Conservation (phyloP, 1,140 invertebrate genomes). For the Lerema accius region DNA sequence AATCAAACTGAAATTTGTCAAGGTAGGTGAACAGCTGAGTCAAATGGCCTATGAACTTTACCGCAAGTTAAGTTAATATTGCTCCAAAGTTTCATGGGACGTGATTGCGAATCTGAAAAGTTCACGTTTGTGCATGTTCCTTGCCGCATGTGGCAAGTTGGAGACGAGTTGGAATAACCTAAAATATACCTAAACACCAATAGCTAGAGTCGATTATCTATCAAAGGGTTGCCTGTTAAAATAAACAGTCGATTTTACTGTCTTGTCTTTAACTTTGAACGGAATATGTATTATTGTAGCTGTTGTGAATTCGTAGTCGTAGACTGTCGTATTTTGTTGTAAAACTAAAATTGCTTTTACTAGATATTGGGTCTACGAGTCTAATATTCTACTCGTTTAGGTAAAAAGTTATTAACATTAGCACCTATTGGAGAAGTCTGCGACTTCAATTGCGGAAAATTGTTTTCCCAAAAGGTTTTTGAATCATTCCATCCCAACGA, state of each 20-base stretch:
- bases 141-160: constrained; percentile 40
- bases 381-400: too few species aligned
- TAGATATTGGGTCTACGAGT: not conserved
- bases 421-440: too few species aligned
- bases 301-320: constrained; percentile 13
- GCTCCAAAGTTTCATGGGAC: constrained; percentile 54
- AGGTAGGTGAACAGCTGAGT: not conserved
- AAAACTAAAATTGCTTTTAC: constrained; percentile 17
- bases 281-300: constrained; percentile 37
- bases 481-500: too few species aligned
- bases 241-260: constrained; percentile 52
- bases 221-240: constrained; percentile 17
- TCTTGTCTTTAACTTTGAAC: constrained; percentile 47
- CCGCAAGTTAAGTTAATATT: constrained; percentile 59
- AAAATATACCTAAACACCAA: constrained; percentile 17
- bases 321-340: constrained; percentile 13
- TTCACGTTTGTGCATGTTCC: constrained; percentile 51
- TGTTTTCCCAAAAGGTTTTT: too few species aligned
- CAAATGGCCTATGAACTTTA: constrained; percentile 41
- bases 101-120: constrained; percentile 70
- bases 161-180: not conserved
- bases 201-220: constrained; percentile 8
- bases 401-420: too few species aligned
- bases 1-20: not conserved
- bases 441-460: too few species aligned